Evolutionary conservation across 2,113 vertebrate species (phyloP).

Genomic region (Mustelus asterias): DNA sequence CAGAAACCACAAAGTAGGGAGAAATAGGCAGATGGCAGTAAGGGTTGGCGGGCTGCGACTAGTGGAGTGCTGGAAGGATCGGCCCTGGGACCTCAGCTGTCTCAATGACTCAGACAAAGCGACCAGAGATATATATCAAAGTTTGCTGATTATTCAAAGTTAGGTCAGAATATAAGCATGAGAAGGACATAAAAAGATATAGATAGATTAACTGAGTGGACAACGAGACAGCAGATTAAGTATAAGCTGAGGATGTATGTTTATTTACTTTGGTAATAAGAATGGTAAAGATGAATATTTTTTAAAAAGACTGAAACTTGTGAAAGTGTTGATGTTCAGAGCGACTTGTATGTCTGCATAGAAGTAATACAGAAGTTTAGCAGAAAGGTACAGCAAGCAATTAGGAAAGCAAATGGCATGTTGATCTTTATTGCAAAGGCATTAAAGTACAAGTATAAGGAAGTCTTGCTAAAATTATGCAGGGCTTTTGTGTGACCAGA

Average conservation of each 20-base stretch:
- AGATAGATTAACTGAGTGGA: neutral
- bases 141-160: neutral
- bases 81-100: neutral
- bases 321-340: neutral
- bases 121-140: neutral
- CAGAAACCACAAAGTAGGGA: neutral
- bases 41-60: neutral
- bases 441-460: neutral
- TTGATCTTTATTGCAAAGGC: neutral
- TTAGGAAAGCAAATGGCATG: neutral
- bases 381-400: neutral
- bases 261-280: neutral
- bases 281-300: neutral
- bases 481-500: neutral
- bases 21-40: neutral
- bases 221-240: neutral
- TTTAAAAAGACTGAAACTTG: neutral
- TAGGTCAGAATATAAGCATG: neutral
- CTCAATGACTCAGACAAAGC: neutral
- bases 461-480: neutral
- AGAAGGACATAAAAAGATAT: neutral
- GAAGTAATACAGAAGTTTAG: neutral
- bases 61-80: neutral
- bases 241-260: neutral
- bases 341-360: neutral